A percentile compares a stretch with the other conserved stretches of the same genome.
phyloP scores from a whole-genome alignment of 2,888 invertebrate genomes.

The Phania funesta region DNA sequence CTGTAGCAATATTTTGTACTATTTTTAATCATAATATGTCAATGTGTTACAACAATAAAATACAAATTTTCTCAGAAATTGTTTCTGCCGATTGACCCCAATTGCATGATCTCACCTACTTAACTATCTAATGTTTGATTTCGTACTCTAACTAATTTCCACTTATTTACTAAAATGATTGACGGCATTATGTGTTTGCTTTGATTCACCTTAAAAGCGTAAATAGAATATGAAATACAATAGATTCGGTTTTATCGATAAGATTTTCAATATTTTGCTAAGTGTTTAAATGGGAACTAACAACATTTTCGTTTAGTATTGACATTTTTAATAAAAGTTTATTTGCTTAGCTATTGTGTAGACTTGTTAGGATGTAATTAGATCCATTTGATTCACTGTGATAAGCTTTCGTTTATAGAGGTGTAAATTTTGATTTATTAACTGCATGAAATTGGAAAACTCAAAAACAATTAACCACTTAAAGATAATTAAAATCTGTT shows the following conservation, averaged over 20 bases:
- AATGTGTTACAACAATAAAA: too few relatives aligned
- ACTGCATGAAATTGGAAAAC: conserved; percentile 5
- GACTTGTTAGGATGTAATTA: conserved; percentile 71
- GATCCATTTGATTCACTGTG: conserved; percentile 52
- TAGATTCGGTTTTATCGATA: conserved; percentile 64
- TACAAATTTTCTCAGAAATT: background rate
- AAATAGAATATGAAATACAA: conserved; percentile 27
- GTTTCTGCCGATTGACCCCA: conserved; percentile 4
- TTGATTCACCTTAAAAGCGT: conserved; percentile 29
- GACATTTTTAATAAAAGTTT: conserved; percentile 64
- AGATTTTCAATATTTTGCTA: conserved; percentile 44
- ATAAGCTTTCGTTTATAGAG: conserved; percentile 56
- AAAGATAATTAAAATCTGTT: conserved; percentile 60
- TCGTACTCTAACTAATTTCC: conserved; percentile 15
- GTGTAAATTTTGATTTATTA: conserved; percentile 19
- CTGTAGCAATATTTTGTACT: too few relatives aligned
- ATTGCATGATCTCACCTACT: conserved; percentile 30
- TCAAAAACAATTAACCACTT: conserved; percentile 24
- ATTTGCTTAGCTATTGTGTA: conserved; percentile 76
- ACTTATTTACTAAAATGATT: conserved; percentile 30
- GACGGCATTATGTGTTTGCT: conserved; percentile 30
- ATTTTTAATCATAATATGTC: too few relatives aligned
- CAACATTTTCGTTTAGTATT: conserved; percentile 65
- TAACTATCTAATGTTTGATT: background rate
- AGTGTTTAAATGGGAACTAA: conserved; percentile 19